Percentiles rank a stretch among this genome's conserved stretches.
phyloP scores from a whole-genome alignment of 2,113 vertebrate genomes.

The Cynopterus brachyotis region DNA sequence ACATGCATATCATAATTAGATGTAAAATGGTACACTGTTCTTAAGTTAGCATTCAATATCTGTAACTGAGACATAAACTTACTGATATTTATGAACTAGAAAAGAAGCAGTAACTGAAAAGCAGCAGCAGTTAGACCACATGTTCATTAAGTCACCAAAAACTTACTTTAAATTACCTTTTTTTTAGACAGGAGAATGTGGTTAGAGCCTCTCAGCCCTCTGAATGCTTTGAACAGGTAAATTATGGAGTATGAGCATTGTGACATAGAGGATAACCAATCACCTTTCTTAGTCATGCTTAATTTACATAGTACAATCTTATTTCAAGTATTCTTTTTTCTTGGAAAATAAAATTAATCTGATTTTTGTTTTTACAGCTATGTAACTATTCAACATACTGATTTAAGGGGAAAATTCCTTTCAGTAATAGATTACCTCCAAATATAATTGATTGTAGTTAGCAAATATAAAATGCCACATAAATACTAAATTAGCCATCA shows the following conservation, averaged over 20 bases:
- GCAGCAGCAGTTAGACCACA: conserved; percentile 15
- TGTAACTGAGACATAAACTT: neutral
- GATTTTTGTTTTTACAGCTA: neutral
- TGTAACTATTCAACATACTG: neutral
- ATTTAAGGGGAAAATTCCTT: neutral
- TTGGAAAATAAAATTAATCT: conserved; percentile 16
- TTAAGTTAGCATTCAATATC: conserved; percentile 19
- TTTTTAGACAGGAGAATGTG: neutral
- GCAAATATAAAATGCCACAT: conserved; percentile 23
- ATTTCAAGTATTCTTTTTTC: neutral
- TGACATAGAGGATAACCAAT: neutral
- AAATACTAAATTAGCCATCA: conserved; percentile 19
- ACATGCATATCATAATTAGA: neutral
- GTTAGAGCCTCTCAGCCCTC: neutral
- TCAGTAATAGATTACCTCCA: conserved; percentile 14
- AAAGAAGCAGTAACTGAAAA: conserved; percentile 6
- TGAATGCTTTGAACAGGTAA: neutral
- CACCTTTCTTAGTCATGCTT: neutral
- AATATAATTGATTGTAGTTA: conserved; percentile 1
- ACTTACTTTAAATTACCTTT: neutral
- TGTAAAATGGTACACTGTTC: neutral
- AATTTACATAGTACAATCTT: neutral
- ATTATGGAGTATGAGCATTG: neutral
- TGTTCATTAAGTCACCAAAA: conserved; percentile 1
- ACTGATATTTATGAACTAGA: neutral